Evolutionary conservation across 1,140 invertebrate species (phyloP).

Genomic region (Aphelinus certus): DNA sequence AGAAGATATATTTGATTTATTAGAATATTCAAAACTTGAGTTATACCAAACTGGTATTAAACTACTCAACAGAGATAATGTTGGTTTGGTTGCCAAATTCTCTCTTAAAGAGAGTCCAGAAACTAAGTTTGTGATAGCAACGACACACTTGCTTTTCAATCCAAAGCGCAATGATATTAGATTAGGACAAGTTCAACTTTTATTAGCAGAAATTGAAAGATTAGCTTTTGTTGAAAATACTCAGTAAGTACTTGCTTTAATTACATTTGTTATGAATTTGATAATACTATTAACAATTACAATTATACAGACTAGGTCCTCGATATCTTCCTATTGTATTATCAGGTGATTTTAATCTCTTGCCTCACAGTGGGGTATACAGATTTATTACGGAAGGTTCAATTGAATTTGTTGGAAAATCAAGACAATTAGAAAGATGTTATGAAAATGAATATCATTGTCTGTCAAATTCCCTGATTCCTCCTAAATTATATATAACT

Average conservation of each 20-base stretch:
- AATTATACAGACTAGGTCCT: constrained; percentile 50
- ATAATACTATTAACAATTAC: constrained; percentile 23
- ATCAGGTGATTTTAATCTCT: constrained; percentile 90
- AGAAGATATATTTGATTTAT: constrained; percentile 52
- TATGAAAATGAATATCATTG: constrained; percentile 32
- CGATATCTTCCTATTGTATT: constrained; percentile 81
- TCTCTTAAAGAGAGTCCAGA: constrained; percentile 62
- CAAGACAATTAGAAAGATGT: constrained; percentile 50
- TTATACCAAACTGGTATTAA: constrained; percentile 65
- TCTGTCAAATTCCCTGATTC: constrained; percentile 64
- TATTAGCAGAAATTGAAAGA: constrained; percentile 85
- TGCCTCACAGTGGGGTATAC: constrained; percentile 77
- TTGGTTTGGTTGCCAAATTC: constrained; percentile 84
- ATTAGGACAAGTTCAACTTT: constrained; percentile 82
- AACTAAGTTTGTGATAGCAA: constrained; percentile 80
- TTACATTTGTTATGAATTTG: constrained; percentile 10
- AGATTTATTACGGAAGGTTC: constrained; percentile 76
- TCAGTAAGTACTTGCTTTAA: constrained; percentile 45
- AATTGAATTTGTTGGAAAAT: constrained; percentile 69
- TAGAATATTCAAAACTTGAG: constrained; percentile 64
- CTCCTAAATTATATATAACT: constrained; percentile 68
- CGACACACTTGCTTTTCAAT: constrained; percentile 95
- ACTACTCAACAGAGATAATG: constrained; percentile 86
- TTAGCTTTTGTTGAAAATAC: constrained; percentile 71
- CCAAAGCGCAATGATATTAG: constrained; percentile 87